Percentiles rank a stretch among this genome's conserved stretches.
These are phyloP conservation scores for Cyclargus thomasi DNA, from an alignment of 1,140 invertebrate genomes.

Conservation along the genomic window DNA sequence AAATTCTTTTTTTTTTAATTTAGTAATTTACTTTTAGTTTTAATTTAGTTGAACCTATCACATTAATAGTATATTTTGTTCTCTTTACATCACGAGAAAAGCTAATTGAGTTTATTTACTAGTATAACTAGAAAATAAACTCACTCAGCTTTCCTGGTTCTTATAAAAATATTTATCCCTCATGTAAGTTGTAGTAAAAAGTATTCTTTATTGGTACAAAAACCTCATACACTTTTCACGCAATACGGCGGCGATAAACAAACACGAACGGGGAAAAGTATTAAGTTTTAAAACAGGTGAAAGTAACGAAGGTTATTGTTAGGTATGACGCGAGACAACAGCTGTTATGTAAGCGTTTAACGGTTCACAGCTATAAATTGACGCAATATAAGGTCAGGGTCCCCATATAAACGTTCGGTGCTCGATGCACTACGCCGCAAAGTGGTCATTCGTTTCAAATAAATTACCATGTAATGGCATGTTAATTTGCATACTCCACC, in stretches of 20 bases:
- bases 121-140: too few relatives aligned
- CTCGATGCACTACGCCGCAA: conserved; percentile 73
- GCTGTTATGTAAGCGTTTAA: conserved; percentile 69
- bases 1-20: too few relatives aligned
- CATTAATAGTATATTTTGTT: too few relatives aligned
- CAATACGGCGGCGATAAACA: background rate
- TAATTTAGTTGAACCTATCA: too few relatives aligned
- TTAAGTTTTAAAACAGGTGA: conserved; percentile 32
- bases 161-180: too few relatives aligned
- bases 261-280: background rate
- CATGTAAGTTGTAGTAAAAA: too few relatives aligned
- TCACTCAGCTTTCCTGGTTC: too few relatives aligned
- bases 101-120: too few relatives aligned
- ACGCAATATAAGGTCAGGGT: conserved; percentile 75
- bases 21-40: too few relatives aligned
- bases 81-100: too few relatives aligned
- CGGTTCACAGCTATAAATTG: conserved; percentile 72
- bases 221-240: background rate
- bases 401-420: conserved; percentile 72
- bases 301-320: conserved; percentile 51
- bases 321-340: conserved; percentile 60
- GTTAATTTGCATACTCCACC: conserved; percentile 74
- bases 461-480: conserved; percentile 76
- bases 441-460: conserved; percentile 76
- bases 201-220: background rate